A percentile compares a stretch with the other conserved stretches of the same genome.
These are phyloP conservation scores for Pluvialis apricaria DNA, from an alignment of 2,113 vertebrate genomes.

Conservation along the genomic window DNA sequence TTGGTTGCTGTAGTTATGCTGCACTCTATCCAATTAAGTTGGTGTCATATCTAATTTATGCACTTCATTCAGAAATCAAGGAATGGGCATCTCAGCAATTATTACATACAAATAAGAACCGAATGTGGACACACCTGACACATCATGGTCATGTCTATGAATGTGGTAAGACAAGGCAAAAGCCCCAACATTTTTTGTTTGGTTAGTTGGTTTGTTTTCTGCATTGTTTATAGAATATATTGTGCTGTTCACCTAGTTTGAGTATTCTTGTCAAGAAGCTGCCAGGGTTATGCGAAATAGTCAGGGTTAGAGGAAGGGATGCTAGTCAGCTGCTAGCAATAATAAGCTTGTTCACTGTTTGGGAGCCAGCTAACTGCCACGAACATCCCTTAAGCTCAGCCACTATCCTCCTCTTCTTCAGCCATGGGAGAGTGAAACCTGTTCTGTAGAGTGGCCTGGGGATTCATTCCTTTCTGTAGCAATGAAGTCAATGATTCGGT, in stretches of 20 bases:
- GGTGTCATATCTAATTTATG: background rate
- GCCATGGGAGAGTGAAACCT: background rate
- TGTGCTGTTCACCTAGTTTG: background rate
- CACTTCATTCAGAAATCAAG: background rate
- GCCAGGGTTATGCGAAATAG: background rate
- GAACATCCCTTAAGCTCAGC: background rate
- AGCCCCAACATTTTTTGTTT: background rate
- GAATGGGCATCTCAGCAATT: background rate
- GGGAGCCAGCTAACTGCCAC: background rate
- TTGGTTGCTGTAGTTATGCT: background rate
- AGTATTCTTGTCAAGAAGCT: background rate
- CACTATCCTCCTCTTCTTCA: background rate
- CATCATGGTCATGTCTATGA: accelerated
- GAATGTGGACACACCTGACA: background rate
- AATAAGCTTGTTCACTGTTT: background rate
- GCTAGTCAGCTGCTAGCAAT: background rate
- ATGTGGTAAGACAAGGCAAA: background rate
- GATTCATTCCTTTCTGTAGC: background rate
- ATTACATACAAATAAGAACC: background rate
- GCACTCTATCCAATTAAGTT: background rate
- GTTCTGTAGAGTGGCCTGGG: background rate
- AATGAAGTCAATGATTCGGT: background rate
- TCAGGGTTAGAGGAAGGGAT: background rate
- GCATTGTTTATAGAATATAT: background rate
- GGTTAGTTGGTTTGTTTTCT: background rate